These are phyloP conservation scores for Sarcophaga caerulescens DNA, from an alignment of 2,888 invertebrate species.

Conservation along the genomic window DNA sequence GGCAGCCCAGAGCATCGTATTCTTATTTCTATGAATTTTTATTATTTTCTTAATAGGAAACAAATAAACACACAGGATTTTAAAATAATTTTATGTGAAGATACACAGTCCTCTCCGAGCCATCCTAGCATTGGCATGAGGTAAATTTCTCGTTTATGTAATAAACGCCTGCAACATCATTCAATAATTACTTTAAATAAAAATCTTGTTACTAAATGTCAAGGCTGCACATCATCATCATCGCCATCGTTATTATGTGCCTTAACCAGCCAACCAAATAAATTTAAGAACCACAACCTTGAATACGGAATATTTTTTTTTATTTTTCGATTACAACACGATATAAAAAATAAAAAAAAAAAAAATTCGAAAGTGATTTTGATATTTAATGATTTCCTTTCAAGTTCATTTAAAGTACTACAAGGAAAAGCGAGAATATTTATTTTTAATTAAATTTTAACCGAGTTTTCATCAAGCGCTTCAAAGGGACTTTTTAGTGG, in stretches of 20 bases:
- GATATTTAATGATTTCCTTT: background rate
- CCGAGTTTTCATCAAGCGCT: slow-evolving; percentile 40
- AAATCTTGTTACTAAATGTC: slow-evolving; percentile 6
- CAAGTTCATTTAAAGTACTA: background rate
- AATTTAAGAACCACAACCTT: background rate
- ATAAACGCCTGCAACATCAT: too few relatives aligned
- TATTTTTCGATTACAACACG: slow-evolving; percentile 26
- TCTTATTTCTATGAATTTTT: too few relatives aligned
- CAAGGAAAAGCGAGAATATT: slow-evolving; percentile 8
- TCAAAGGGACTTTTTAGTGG: slow-evolving; percentile 42
- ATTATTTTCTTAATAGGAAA: too few relatives aligned
- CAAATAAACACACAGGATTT: too few relatives aligned
- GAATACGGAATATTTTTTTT: background rate
- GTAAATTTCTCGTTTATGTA: too few relatives aligned
- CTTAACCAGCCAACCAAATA: background rate
- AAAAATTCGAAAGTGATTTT: slow-evolving; percentile 8
- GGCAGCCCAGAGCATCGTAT: too few relatives aligned
- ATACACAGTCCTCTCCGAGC: too few relatives aligned
- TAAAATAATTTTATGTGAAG: too few relatives aligned
- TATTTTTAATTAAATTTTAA: slow-evolving; percentile 60
- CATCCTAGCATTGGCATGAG: too few relatives aligned
- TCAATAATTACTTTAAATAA: background rate
- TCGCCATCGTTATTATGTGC: background rate
- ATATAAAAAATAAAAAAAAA: too few relatives aligned
- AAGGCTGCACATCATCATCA: slow-evolving; percentile 24